Percentiles rank a stretch among this genome's conserved stretches.
These are phyloP conservation scores for Brachypalpus laphriformis DNA, from an alignment of 2,888 invertebrate species.

Conservation along the genomic window DNA sequence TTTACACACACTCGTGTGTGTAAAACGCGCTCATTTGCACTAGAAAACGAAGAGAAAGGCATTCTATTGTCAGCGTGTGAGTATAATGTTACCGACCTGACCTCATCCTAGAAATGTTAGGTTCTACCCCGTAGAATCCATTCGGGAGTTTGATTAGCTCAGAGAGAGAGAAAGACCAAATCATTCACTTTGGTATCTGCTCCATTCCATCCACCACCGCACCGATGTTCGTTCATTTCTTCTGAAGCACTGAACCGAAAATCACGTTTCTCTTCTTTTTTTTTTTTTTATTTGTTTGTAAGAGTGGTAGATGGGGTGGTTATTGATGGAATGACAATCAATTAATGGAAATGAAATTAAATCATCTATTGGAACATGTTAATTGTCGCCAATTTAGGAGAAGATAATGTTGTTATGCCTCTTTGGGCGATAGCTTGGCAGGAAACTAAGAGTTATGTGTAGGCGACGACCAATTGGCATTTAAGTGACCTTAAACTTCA, in stretches of 20 bases:
- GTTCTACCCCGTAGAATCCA: neutral
- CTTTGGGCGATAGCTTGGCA: neutral
- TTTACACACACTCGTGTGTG: neutral
- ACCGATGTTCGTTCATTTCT: neutral
- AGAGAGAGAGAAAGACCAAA: slow-evolving; percentile 29
- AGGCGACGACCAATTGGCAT: neutral
- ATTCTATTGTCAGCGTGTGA: neutral
- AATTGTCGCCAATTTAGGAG: slow-evolving; percentile 19
- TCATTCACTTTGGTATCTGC: slow-evolving; percentile 36
- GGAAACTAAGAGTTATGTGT: neutral
- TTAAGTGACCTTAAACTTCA: neutral
- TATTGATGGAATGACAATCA: slow-evolving; percentile 38
- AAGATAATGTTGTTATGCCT: neutral
- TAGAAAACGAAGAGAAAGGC: neutral
- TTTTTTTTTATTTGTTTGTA: neutral
- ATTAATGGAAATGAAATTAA: slow-evolving; percentile 31
- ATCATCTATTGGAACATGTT: slow-evolving; percentile 11
- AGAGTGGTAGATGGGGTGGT: slow-evolving; percentile 15
- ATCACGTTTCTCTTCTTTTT: neutral
- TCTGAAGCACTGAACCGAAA: neutral
- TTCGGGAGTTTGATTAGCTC: slow-evolving; percentile 32
- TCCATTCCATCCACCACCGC: neutral
- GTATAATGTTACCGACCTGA: slow-evolving; percentile 49
- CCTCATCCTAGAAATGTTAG: slow-evolving; percentile 37
- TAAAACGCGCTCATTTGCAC: neutral